Percentiles rank a stretch among this genome's conserved stretches.
phyloP scores from a whole-genome alignment of 2,888 invertebrate species.

The Amaurobius ferox region DNA sequence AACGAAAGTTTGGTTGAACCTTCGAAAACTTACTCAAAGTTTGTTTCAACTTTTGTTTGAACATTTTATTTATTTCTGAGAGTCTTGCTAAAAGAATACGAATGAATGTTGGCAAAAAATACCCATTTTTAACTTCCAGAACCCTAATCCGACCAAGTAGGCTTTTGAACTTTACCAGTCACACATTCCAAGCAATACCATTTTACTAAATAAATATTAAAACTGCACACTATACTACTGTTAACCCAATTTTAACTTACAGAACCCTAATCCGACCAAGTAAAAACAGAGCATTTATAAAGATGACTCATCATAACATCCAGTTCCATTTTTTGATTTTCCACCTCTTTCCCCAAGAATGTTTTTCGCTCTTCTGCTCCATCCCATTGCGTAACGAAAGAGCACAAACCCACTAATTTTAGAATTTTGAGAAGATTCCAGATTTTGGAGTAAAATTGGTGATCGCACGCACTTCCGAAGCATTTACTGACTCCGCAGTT shows the following conservation, averaged over 20 bases:
- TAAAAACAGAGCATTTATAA: neutral
- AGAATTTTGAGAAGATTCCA: slow-evolving; percentile 51
- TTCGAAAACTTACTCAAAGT: no score
- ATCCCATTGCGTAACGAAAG: neutral
- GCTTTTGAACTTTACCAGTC: no score
- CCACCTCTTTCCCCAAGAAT: neutral
- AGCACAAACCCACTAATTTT: slow-evolving; percentile 21
- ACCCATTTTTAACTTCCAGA: no score
- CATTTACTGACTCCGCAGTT: neutral
- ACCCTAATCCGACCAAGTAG: neutral
- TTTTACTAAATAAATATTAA: no score
- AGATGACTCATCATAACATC: neutral
- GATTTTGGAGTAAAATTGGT: slow-evolving; percentile 46
- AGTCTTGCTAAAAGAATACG: no score
- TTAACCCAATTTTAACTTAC: no score
- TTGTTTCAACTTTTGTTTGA: no score
- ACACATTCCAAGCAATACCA: no score
- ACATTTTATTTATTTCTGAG: no score
- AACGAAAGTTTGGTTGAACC: no score
- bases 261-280: neutral
- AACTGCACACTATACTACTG: no score
- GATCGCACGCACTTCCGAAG: slow-evolving; percentile 1
- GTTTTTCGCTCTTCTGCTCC: neutral
- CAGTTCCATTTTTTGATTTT: neutral
- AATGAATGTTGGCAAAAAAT: no score